Conservation (phyloP, 2,888 invertebrate species). For the Crossocerus cetratus region DNA sequence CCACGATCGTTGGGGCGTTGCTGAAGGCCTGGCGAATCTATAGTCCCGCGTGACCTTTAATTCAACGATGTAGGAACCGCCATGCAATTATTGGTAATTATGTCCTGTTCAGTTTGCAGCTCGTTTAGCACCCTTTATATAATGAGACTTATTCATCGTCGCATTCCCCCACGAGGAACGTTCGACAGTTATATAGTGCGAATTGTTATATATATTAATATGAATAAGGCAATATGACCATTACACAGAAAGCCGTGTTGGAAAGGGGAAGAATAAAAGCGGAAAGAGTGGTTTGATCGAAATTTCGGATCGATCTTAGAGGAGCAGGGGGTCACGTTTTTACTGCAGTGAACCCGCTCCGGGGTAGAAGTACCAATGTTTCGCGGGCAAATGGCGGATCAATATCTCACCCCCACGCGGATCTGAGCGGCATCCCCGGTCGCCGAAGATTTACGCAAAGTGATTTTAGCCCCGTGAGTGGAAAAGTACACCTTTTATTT, state of each 20-base stretch:
- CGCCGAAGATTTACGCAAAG: conserved; percentile 32
- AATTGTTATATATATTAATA: conserved; percentile 23
- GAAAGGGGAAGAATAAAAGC: not conserved
- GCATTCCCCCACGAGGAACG: conserved; percentile 22
- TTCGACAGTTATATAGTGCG: conserved; percentile 15
- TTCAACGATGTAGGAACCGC: conserved; percentile 7
- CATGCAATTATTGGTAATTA: conserved; percentile 45
- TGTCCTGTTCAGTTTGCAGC: conserved; percentile 34
- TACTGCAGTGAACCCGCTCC: conserved; percentile 14
- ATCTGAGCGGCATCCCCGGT: conserved; percentile 44
- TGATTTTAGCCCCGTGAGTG: conserved; percentile 40
- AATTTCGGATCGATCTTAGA: conserved; percentile 21
- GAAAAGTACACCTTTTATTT: conserved; percentile 11
- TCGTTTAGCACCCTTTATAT: conserved; percentile 56
- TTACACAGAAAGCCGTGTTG: conserved; percentile 17
- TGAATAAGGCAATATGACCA: conserved; percentile 11
- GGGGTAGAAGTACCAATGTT: conserved; percentile 34
- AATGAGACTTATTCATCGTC: conserved; percentile 54
- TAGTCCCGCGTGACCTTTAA: not conserved
- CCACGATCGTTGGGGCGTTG: not conserved
- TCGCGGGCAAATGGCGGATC: conserved; percentile 63
- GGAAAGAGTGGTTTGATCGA: not conserved
- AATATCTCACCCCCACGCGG: conserved; percentile 63
- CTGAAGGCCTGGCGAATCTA: not conserved
- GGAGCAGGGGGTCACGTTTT: conserved; percentile 12